phyloP scores from a whole-genome alignment of 2,113 vertebrate species.

The Pelecanus crispus region DNA sequence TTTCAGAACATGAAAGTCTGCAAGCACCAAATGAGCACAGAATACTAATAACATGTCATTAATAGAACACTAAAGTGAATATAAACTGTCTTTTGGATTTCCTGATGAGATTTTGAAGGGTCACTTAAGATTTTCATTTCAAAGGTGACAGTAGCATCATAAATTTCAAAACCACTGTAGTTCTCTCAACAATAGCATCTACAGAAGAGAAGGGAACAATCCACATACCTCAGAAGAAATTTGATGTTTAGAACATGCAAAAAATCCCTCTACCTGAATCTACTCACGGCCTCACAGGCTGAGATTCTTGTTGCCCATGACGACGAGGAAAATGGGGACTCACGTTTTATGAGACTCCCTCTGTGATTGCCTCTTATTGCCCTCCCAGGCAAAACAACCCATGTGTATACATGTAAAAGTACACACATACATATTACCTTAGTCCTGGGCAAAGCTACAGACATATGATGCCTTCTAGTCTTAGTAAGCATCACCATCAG shows the following conservation, averaged over 20 bases:
- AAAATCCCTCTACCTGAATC: background rate
- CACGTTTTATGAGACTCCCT: fast-evolving
- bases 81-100: background rate
- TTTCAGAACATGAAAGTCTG: background rate
- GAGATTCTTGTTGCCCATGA: background rate
- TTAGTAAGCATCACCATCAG: background rate
- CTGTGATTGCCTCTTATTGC: background rate
- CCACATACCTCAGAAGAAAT: background rate
- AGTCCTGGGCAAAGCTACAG: background rate
- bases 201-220: background rate
- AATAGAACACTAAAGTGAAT: background rate
- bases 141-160: background rate
- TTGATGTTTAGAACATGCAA: background rate
- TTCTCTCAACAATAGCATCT: background rate
- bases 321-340: background rate
- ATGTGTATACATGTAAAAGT: fast-evolving
- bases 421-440: background rate
- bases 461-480: background rate
- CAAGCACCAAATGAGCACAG: background rate
- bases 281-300: background rate
- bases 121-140: background rate
- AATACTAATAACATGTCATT: background rate
- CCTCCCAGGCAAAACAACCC: background rate
- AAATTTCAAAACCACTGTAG: background rate
- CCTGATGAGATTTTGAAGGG: background rate